Evolutionary conservation across 2,888 invertebrate species (phyloP), one percentile per base, ranked within the genome.

Genomic region (Syrista parreyssii): DNA sequence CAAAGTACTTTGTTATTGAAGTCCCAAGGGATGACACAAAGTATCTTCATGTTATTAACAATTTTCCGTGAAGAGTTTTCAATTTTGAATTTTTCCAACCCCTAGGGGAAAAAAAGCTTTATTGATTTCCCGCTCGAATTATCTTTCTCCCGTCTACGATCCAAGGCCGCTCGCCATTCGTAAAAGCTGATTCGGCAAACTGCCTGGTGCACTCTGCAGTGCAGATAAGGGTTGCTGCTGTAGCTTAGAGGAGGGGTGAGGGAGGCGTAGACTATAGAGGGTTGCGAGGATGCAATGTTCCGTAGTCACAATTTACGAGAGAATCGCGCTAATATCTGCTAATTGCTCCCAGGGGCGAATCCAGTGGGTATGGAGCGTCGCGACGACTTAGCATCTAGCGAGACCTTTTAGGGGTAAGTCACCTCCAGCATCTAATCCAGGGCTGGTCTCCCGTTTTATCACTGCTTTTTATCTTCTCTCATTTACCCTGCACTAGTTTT

Each of bases 211-310:
- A 78, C 76, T 80, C 85, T 83, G 84, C 82, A 86, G 82, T 85
- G 86, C 86, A 83, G 85, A 85, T 85, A 85, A 82, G 79, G 81
- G 79, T 68, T 76, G 77, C 73, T 11, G 36, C 36, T 73, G 71
- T 68, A 77, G 80, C 85, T 78, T 80, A 68, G 33, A 81, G 80
- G 82, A 11, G n/a, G 30, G 69, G 1, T 1, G 69, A 31, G 12
- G 6, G 31, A 6, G 15, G n/a, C 32, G 71, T 33, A 30, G 31
- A 31, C 71, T 12, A 71, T 12, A 55, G 82, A 79, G 82, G 32
- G 71, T 31, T 31, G 31, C 71, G 31, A 33, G 12, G 12, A 23
- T 71, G 32, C 32, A 32, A 33, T 31, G 32, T 31, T 33, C 71
- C 31, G 32, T 31, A 74, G 74, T 33, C 74, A 33, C 74, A 33